Evolutionary conservation across 2,797 vertebrate species (phyloP).

Genomic region (Catostomus latipinnis): DNA sequence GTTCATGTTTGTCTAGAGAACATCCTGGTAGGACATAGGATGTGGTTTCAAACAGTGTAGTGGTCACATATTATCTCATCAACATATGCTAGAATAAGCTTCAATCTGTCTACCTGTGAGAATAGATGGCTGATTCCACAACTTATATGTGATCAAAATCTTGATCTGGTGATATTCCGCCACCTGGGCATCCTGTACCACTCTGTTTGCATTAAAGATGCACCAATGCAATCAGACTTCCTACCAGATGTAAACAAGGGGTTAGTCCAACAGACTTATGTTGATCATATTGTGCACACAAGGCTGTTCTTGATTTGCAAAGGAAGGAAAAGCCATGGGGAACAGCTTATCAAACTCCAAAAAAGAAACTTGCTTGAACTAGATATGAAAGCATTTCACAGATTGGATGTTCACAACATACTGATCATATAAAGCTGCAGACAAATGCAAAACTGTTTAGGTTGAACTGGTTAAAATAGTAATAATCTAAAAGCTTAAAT

Average conservation of each 20-base stretch:
- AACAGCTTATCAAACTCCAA: conserved; percentile 29
- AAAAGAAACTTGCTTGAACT: conserved; percentile 13
- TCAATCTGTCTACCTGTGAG: neutral
- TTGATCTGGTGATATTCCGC: conserved; percentile 10
- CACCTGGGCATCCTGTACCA: neutral
- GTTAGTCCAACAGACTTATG: neutral
- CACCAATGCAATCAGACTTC: conserved; percentile 28
- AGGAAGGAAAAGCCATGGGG: neutral
- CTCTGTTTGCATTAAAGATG: conserved; percentile 21
- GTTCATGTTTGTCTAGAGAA: conserved; percentile 34
- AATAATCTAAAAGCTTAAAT: neutral
- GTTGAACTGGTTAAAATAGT: neutral
- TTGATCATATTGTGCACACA: neutral
- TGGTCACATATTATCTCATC: conserved; percentile 11
- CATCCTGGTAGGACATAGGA: conserved; percentile 29
- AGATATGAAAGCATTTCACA: conserved; percentile 9
- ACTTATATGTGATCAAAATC: conserved; percentile 6
- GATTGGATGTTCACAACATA: neutral
- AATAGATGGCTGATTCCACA: conserved; percentile 11
- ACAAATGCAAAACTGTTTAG: neutral
- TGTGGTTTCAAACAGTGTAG: conserved; percentile 25
- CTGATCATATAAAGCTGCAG: neutral
- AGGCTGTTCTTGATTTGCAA: neutral
- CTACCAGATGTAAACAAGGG: conserved; percentile 40
- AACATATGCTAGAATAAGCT: conserved; percentile 24